Percentiles rank a stretch among this genome's conserved stretches.
These are phyloP conservation scores for Calephelis perditalis DNA, from an alignment of 2,888 invertebrate species.

Conservation along the genomic window DNA sequence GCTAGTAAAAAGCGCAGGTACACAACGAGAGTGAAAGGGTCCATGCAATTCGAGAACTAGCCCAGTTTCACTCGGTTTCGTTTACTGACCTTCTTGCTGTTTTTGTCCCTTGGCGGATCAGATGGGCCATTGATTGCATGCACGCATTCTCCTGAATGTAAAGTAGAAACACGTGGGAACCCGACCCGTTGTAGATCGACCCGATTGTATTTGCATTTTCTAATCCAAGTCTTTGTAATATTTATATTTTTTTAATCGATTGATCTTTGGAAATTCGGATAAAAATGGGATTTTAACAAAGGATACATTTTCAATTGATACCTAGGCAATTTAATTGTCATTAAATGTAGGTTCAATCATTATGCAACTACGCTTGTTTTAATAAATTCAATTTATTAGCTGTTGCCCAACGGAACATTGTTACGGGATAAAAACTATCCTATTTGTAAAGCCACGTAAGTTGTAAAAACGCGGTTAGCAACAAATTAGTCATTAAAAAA, in stretches of 20 bases:
- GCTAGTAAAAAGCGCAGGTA: conserved; percentile 74
- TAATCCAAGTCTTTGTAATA: conserved; percentile 24
- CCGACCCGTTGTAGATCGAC: conserved; percentile 43
- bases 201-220: conserved; percentile 57
- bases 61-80: conserved; percentile 57
- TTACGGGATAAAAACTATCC: too few species aligned
- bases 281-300: too few species aligned
- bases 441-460: too few species aligned
- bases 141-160: conserved; percentile 51
- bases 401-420: too few species aligned
- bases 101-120: conserved; percentile 56
- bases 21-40: conserved; percentile 75
- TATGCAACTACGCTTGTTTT: too few species aligned
- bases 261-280: conserved; percentile 1
- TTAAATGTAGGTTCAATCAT: too few species aligned
- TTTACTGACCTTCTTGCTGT: conserved; percentile 56
- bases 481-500: too few species aligned
- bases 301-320: too few species aligned
- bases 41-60: conserved; percentile 72
- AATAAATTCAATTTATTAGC: too few species aligned
- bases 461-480: too few species aligned
- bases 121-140: conserved; percentile 48
- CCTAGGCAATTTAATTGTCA: too few species aligned
- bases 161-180: conserved; percentile 73
- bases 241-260: conserved; percentile 5